Percentiles rank a stretch among this genome's conserved stretches.
phyloP scores from a whole-genome alignment of 2,797 vertebrate species.

The Oophaga sylvatica region DNA sequence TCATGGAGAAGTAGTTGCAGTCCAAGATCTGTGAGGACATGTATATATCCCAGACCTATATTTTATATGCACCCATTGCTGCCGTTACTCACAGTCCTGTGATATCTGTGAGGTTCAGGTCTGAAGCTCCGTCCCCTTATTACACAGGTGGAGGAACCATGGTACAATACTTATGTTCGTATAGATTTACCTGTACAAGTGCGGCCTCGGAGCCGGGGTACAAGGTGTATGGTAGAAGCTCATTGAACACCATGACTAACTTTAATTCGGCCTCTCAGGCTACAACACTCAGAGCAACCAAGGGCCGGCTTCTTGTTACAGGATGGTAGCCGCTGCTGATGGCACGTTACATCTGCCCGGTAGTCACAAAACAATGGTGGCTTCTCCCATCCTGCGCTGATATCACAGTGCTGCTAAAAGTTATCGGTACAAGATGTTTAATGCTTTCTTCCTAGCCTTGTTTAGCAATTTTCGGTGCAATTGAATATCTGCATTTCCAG shows the following conservation, averaged over 20 bases:
- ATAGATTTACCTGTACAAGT: neutral
- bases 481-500: neutral
- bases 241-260: no score
- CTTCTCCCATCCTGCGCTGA: neutral
- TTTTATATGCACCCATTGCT: slow-evolving; percentile 12
- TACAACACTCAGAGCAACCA: neutral
- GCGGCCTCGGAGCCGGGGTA: neutral
- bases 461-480: neutral
- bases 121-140: neutral
- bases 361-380: neutral
- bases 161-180: neutral
- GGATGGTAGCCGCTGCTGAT: neutral
- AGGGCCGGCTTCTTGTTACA: no score
- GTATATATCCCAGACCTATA: slow-evolving; percentile 9
- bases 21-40: neutral
- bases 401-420: neutral
- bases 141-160: neutral
- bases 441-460: neutral
- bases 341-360: neutral
- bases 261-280: no score
- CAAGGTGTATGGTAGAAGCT: no score
- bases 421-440: neutral
- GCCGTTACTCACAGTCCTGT: neutral
- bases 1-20: neutral
- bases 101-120: neutral